A percentile compares a stretch with the other conserved stretches of the same genome.
phyloP scores from a whole-genome alignment of 2,113 vertebrate genomes.

The Columbina picui region DNA sequence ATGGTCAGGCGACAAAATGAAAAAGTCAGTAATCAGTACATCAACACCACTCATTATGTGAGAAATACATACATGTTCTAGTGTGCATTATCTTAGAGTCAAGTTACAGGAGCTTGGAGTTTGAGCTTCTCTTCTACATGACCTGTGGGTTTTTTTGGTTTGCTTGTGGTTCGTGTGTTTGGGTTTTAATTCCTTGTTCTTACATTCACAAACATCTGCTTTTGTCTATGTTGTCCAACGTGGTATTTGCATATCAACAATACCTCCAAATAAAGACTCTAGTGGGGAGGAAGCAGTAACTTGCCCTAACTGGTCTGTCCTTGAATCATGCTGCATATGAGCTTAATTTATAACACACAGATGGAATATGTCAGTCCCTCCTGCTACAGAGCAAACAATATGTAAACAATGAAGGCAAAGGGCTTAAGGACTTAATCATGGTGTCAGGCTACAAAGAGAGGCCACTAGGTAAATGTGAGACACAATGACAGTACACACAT shows the following conservation, averaged over 20 bases:
- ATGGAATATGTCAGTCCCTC: background rate
- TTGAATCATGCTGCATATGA: background rate
- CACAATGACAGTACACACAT: background rate
- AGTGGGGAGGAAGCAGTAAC: background rate
- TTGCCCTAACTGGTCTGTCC: background rate
- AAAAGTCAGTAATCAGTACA: background rate
- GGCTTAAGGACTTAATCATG: background rate
- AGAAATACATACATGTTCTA: background rate
- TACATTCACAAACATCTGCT: background rate
- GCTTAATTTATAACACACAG: background rate
- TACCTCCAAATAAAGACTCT: too few relatives aligned
- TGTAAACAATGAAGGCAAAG: background rate
- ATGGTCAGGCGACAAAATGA: background rate
- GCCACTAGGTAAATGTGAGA: background rate
- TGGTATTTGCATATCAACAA: background rate
- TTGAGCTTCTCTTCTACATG: background rate
- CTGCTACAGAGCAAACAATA: background rate
- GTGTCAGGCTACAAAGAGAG: background rate
- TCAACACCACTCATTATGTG: background rate
- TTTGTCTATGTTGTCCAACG: background rate
- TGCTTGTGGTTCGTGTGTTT: too few relatives aligned
- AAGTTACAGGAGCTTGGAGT: background rate
- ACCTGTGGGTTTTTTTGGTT: accelerated
- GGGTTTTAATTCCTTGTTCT: background rate
- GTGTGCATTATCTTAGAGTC: background rate